Base-by-base conservation (phyloP, 2,113 vertebrate genomes). In the Sitta europaea region DNA sequence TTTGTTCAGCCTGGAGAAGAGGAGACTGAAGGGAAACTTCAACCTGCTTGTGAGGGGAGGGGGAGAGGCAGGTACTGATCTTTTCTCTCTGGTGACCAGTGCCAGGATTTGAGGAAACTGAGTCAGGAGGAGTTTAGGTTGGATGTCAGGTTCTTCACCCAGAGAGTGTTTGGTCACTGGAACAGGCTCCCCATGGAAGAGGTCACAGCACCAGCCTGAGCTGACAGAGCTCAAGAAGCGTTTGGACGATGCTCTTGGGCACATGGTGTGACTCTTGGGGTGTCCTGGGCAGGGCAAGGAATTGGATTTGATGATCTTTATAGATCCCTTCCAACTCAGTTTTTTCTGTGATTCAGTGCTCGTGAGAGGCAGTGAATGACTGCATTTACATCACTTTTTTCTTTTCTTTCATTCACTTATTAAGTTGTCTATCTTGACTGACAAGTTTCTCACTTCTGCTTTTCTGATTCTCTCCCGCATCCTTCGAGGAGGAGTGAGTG, bases 141-240 rank as follows among this genome's bases (percentile, higher is more conserved):
- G 43, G 15, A 13, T 66, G 58, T 43, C 27, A 73, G 2, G 6
- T 45, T 65, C 2, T 58, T 58, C 43, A 36, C 12, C 27, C 31
- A 43, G 12, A 33, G 67, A 4, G 10, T 50, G 6, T 1, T 3
- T 88, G 57, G 25, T 12, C 25, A 29, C 10, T 24, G 31, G 22
- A 66, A 43, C 12, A 29, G 45, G 45, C 19, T 58, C 33, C 5
- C 5, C 76, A 88, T 28, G 17, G 10, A 3, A 45, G 6, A 21
- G 10, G 13, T n/a, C 51, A 38, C 19, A 29, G 23, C 33, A 53
- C 3, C 9, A 53, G 28, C 15, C 28, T 53, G 28, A 12, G n/a
- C n/a, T n/a, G n/a, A n/a, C 10, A 8, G 53, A 47, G 38, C 1
- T 59, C 20, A 53, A 33, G 51, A 50, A 67, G 29, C 0, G 0